These are phyloP conservation scores for Blastobasis adustella DNA, from an alignment of 2,888 invertebrate genomes.

Conservation along the genomic window DNA sequence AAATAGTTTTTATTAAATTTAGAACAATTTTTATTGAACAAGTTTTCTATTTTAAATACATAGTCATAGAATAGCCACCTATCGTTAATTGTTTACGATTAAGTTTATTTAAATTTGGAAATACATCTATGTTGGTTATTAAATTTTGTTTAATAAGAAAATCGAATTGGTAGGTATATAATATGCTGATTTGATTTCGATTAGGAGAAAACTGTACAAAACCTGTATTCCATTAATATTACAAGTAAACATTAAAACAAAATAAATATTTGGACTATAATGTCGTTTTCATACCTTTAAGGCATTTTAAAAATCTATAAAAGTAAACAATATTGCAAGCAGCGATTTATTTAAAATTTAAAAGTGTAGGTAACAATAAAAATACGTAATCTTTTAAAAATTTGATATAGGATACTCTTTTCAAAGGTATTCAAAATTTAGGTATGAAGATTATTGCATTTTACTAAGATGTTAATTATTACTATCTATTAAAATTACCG, in stretches of 20 bases:
- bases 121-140: slow-evolving; percentile 36
- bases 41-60: slow-evolving; percentile 48
- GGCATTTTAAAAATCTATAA: too few relatives aligned
- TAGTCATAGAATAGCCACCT: slow-evolving; percentile 43
- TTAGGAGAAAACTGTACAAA: slow-evolving; percentile 24
- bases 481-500: too few relatives aligned
- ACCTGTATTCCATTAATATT: slow-evolving; percentile 17
- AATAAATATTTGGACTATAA: too few relatives aligned
- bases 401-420: not conserved
- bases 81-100: slow-evolving; percentile 38
- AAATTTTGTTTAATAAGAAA: slow-evolving; percentile 33
- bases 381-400: too few relatives aligned
- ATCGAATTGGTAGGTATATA: slow-evolving; percentile 15
- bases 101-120: slow-evolving; percentile 33
- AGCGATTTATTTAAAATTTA: too few relatives aligned
- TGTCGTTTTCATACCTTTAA: too few relatives aligned
- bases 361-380: too few relatives aligned
- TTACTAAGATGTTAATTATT: too few relatives aligned
- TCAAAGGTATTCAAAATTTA: not conserved
- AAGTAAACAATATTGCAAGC: too few relatives aligned
- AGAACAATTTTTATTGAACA: slow-evolving; percentile 70
- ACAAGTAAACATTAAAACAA: too few relatives aligned
- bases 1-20: slow-evolving; percentile 49
- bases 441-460: too few relatives aligned
- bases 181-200: slow-evolving; percentile 9